Conservation (phyloP, 2,888 invertebrate genomes). For the Scaptomyza tumidula region DNA sequence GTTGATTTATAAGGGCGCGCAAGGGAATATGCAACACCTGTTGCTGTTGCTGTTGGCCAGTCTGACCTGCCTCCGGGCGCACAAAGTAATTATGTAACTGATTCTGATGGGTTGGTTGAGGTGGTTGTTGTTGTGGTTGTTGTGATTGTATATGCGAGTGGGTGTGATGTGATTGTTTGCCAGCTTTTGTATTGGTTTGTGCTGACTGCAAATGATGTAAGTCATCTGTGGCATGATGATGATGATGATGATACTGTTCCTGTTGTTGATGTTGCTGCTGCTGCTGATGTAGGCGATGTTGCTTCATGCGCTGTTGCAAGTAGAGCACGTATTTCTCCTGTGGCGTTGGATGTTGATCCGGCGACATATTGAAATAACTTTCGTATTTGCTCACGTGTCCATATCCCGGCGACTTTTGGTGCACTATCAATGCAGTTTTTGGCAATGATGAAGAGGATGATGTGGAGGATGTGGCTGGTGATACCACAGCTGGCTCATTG, state of each 20-base stretch:
- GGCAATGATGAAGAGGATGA: conserved; percentile 43
- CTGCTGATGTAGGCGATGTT: conserved; percentile 55
- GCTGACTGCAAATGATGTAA: conserved; percentile 64
- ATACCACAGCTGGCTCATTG: conserved; percentile 56
- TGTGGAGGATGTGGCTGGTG: conserved; percentile 34
- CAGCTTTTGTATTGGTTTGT: conserved; percentile 58
- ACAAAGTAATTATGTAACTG: conserved; percentile 53
- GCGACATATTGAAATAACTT: conserved; percentile 69
- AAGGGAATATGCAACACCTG: conserved; percentile 80
- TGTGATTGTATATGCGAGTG: conserved; percentile 35
- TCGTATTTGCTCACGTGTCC: conserved; percentile 64
- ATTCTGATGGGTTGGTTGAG: conserved; percentile 29
- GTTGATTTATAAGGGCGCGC: conserved; percentile 68
- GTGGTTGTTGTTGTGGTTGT: conserved; percentile 16
- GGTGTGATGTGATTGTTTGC: conserved; percentile 48
- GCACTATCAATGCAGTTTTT: conserved; percentile 58
- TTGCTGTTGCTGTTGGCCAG: conserved; percentile 60
- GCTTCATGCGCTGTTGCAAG: conserved; percentile 82
- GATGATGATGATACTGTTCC: conserved; percentile 56
- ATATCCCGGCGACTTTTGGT: conserved; percentile 59
- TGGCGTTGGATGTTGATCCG: conserved; percentile 79
- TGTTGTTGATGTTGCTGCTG: conserved; percentile 45
- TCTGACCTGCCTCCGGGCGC: conserved; percentile 40
- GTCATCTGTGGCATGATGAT: conserved; percentile 40
- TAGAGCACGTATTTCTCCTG: conserved; percentile 84